Conservation (phyloP, 2,888 invertebrate genomes). For the Dascillus cervinus region DNA sequence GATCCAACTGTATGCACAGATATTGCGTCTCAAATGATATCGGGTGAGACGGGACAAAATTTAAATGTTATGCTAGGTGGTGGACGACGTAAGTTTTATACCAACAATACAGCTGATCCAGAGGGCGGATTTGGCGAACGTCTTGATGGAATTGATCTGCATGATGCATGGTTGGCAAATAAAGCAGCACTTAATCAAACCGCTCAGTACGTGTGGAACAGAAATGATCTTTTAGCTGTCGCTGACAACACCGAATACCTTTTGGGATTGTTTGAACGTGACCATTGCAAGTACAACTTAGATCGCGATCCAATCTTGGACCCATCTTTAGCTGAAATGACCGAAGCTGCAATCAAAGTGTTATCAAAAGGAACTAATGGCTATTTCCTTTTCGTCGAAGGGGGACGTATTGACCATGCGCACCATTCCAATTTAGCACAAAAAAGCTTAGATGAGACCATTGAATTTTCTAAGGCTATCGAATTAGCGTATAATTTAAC, state of each 20-base stretch:
- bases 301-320: slow-evolving; percentile 49
- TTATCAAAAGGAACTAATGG: slow-evolving; percentile 56
- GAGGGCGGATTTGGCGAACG: slow-evolving; percentile 47
- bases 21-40: slow-evolving; percentile 66
- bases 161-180: slow-evolving; percentile 56
- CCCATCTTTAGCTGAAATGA: slow-evolving; percentile 77
- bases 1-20: slow-evolving; percentile 55
- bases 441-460: slow-evolving; percentile 68
- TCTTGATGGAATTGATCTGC: slow-evolving; percentile 58
- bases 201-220: slow-evolving; percentile 49
- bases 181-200: slow-evolving; percentile 35
- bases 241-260: slow-evolving; percentile 50
- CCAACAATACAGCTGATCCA: slow-evolving; percentile 45
- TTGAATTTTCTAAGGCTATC: slow-evolving; percentile 54
- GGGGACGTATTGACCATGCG: slow-evolving; percentile 68
- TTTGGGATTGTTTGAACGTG: slow-evolving; percentile 28
- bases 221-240: slow-evolving; percentile 47
- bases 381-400: slow-evolving; percentile 72
- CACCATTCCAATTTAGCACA: slow-evolving; percentile 63
- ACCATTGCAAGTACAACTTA: slow-evolving; percentile 51
- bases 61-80: slow-evolving; percentile 74
- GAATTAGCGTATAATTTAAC: slow-evolving; percentile 57
- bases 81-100: slow-evolving; percentile 59
- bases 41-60: slow-evolving; percentile 55
- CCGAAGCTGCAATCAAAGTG: slow-evolving; percentile 64